Evolutionary conservation across 2,797 vertebrate species (phyloP), one percentile per base, ranked within the genome.

Genomic region (Periparus ater): DNA sequence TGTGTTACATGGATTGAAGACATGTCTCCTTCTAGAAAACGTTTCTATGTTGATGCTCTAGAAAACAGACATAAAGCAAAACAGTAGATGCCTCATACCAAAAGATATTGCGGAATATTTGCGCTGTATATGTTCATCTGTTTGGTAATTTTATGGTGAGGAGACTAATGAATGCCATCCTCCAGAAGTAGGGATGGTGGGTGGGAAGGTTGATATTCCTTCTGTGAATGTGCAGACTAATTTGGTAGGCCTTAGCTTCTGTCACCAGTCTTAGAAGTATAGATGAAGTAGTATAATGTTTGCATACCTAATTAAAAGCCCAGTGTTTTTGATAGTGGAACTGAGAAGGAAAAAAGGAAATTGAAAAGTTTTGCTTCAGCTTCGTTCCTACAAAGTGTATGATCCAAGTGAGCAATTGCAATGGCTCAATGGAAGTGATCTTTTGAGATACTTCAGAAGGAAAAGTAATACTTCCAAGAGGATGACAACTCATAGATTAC

Each of bases 261-360:
- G 23, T 78, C 54, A 80, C 32, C 4, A 7, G 15, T 83, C 47
- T 81, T 65, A 25, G 30, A 78, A 86, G 44, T 84, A 7, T 45
- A 55, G 29, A 11, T 71, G 15, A 70, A 82, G 36, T 50, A 67
- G 23, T 55, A 23, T 34, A 55, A 20, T 61, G 30, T 77, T 82
- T 85, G 27, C 21, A 18, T n/a, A 72, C 36, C 10, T 88, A 51
- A 71, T 66, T 60, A 60, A 77, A 44, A 65, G 19, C 10, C 57
- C 17, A 23, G 6, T 78, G 15, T n/a, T 80, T 57, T 58, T 93
- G 14, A 17, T 53, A 81, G 36, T 86, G 70, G 40, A 84, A 86
- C 66, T 38, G 51, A 93, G 57, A 93, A 71, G 26, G 26, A 47
- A 74, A 55, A 93, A 88, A 53, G 44, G 85, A 96, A 95, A 34